Evolutionary conservation across 2,888 invertebrate species (phyloP).

Genomic region (Cantharis nigra): DNA sequence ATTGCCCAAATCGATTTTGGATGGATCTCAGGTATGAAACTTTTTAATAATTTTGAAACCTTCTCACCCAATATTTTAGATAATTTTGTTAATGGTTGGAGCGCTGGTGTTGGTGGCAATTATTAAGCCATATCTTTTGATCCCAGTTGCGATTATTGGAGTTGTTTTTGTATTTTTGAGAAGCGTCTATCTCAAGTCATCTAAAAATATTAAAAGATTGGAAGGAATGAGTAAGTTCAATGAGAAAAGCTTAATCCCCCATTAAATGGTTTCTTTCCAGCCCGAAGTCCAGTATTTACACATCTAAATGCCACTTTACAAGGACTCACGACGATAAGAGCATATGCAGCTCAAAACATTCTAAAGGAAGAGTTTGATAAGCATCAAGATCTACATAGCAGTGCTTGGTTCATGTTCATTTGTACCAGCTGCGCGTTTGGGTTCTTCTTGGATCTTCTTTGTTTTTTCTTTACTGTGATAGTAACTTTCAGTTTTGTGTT

Average conservation of each 20-base stretch:
- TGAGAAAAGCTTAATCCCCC: slow-evolving; percentile 52
- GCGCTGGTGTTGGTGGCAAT: slow-evolving; percentile 60
- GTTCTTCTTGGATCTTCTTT: slow-evolving; percentile 67
- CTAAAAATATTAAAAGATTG: slow-evolving; percentile 71
- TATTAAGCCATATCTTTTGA: slow-evolving; percentile 59
- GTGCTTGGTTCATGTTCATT: slow-evolving; percentile 70
- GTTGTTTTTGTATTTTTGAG: slow-evolving; percentile 67
- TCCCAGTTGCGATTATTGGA: slow-evolving; percentile 60
- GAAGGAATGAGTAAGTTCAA: slow-evolving; percentile 64
- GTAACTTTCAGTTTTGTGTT: slow-evolving; percentile 70
- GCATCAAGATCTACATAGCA: slow-evolving; percentile 66
- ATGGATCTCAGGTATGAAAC: slow-evolving; percentile 59
- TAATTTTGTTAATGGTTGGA: slow-evolving; percentile 58
- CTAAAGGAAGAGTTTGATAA: slow-evolving; percentile 62
- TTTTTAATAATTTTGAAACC: not conserved
- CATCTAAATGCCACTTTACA: slow-evolving; percentile 79
- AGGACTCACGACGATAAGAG: slow-evolving; percentile 80
- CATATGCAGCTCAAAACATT: slow-evolving; percentile 70
- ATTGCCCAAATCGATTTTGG: slow-evolving; percentile 68
- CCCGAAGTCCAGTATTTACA: slow-evolving; percentile 82
- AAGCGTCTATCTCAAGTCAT: slow-evolving; percentile 68
- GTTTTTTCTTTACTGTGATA: slow-evolving; percentile 65
- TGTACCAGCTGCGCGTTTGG: slow-evolving; percentile 68
- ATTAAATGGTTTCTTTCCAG: slow-evolving; percentile 56
- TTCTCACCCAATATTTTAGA: slow-evolving; percentile 43